Evolutionary conservation across 2,888 invertebrate genomes (phyloP), one percentile per base, ranked within the genome.

Genomic region (Cheilosia variabilis): DNA sequence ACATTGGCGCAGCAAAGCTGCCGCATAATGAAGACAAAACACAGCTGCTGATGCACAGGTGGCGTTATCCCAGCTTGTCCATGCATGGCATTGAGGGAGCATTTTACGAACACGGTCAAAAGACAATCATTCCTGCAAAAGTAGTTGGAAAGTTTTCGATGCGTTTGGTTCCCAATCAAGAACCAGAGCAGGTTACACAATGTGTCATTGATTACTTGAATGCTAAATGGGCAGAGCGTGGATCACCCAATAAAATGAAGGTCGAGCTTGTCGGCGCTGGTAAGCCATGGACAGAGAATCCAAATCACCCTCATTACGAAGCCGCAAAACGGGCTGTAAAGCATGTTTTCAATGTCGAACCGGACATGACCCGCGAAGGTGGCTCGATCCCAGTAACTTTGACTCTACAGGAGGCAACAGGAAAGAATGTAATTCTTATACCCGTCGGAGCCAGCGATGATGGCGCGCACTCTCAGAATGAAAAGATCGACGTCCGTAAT

Each of bases 401-500:
- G 87, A 98, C 98, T 53, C 95, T 99, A 91, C 96, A 97, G 93
- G 96, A 98, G 92, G 96, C 96, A 10, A 98, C 98, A 72, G 96
- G 96, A 0, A 97, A 97, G 91, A 99, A 98, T 93, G 98, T 99
- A 63, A 94, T 99, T 90, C 93, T 99, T 87, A 94, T 99, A 88
- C 99, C 99, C 1, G 96, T 99, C 91, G 99, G 99, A 62, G 96
- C 97, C 72, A 90, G 90, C 77, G 99, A 99, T 93, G 99, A 99
- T 93, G 99, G 99, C 89, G 99, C 99, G 81, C 99, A 99, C 93
- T 98, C 98, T 15, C 98, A 99, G 93, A 99, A 99, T 93, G 99
- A 99, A 93, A 99, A 99, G 92, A 94, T 99, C 89, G 96, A 99
- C 93, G 93, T 96, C 80, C 94, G 95, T 87, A 99, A 99, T 93